phyloP scores from a whole-genome alignment of 53 echinoderm and acorn worm species.

The Henricia sp. region DNA sequence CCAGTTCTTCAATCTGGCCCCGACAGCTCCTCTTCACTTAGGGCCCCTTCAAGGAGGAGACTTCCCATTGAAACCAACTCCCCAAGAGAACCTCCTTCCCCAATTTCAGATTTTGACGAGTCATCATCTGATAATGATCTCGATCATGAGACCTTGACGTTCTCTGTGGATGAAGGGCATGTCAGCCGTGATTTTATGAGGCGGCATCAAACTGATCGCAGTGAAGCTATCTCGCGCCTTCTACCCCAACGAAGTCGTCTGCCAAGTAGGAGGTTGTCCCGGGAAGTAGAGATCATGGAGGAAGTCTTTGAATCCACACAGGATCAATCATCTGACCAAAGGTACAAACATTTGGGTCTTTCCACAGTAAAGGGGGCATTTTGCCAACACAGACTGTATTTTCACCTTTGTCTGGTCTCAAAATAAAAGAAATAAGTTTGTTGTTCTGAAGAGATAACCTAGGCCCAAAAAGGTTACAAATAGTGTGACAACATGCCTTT shows the following conservation, averaged over 20 bases:
- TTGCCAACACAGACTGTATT: too few species aligned
- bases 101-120: background rate
- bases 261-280: constrained; percentile 6
- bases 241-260: constrained; percentile 31
- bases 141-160: constrained; percentile 20
- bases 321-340: background rate
- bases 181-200: constrained; percentile 40
- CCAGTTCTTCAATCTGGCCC: constrained; percentile 27
- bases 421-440: too few species aligned
- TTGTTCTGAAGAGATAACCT: too few species aligned
- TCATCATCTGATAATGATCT: constrained; percentile 29
- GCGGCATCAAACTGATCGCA: constrained; percentile 37
- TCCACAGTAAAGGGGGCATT: too few species aligned
- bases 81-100: background rate
- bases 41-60: background rate
- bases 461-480: too few species aligned
- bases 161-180: constrained; percentile 50
- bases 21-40: constrained; percentile 11
- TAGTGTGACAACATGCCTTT: too few species aligned
- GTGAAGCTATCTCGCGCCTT: constrained; percentile 33
- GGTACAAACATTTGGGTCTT: background rate
- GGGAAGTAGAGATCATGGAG: constrained; percentile 26
- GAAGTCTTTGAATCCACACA: constrained; percentile 31
- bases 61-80: background rate
- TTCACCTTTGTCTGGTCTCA: too few species aligned